phyloP scores from a whole-genome alignment of 2,797 vertebrate species.

The Melanotaenia pygmaea region DNA sequence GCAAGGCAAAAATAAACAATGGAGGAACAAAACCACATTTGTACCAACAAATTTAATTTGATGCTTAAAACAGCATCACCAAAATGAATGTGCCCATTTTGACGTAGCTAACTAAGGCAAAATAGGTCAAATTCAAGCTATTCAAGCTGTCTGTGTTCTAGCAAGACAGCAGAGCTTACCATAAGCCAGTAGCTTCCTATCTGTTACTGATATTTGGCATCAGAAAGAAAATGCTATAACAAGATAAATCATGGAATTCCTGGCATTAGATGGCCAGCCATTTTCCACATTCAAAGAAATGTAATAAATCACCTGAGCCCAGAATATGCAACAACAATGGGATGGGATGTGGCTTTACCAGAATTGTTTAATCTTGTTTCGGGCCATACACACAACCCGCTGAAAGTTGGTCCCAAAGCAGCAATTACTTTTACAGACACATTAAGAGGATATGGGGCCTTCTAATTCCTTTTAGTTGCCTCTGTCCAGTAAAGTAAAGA shows the following conservation, averaged over 20 bases:
- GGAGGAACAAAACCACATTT: not conserved
- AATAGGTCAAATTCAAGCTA: not conserved
- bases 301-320: not conserved
- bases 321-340: not conserved
- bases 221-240: too few relatives aligned
- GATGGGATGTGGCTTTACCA: not conserved
- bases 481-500: too few relatives aligned
- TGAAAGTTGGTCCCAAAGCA: slow-evolving; percentile 8
- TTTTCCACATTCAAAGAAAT: not conserved
- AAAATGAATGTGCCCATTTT: not conserved
- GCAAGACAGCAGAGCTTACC: too few relatives aligned
- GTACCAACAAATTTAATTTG: not conserved
- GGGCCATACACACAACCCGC: not conserved
- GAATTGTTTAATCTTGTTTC: slow-evolving; percentile 12
- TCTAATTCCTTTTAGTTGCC: too few relatives aligned
- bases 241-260: not conserved
- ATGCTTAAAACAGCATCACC: not conserved
- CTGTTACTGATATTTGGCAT: too few relatives aligned
- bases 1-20: not conserved
- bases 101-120: not conserved
- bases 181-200: too few relatives aligned
- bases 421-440: not conserved
- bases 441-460: too few relatives aligned
- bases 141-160: not conserved
- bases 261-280: too few relatives aligned